A percentile compares a stretch with the other conserved stretches of the same genome.
phyloP scores from a whole-genome alignment of 2,797 vertebrate genomes.

The Lagodon rhomboides region DNA sequence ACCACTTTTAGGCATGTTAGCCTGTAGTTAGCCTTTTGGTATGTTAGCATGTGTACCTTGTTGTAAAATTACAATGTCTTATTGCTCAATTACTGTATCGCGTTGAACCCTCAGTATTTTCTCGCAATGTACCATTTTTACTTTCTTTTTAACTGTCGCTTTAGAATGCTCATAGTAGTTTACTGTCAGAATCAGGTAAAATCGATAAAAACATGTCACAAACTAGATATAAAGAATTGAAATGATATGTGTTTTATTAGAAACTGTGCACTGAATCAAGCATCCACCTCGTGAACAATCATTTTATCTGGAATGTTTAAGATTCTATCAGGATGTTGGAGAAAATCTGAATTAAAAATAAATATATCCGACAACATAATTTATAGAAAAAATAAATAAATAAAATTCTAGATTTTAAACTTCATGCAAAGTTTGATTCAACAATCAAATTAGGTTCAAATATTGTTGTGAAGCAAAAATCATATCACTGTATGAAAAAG shows the following conservation, averaged over 20 bases:
- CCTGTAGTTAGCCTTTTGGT: too few species aligned
- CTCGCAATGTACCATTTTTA: too few species aligned
- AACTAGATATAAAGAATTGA: constrained; percentile 52
- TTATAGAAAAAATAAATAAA: constrained; percentile 10
- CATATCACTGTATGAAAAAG: constrained; percentile 32
- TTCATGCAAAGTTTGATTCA: constrained; percentile 70
- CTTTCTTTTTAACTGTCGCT: too few species aligned
- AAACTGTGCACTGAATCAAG: constrained; percentile 74
- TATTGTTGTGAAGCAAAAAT: constrained; percentile 51
- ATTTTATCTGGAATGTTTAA: constrained; percentile 75
- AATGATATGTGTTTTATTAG: constrained; percentile 76
- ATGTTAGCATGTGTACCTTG: too few species aligned
- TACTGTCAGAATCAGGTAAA: too few species aligned
- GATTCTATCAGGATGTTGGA: constrained; percentile 52
- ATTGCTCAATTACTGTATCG: too few species aligned
- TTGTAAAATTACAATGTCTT: too few species aligned
- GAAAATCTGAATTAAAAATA: constrained; percentile 45
- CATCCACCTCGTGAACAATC: constrained; percentile 74
- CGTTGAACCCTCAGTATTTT: too few species aligned
- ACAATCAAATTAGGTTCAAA: constrained; percentile 44
- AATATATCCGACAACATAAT: constrained; percentile 27
- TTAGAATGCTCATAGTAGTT: too few species aligned
- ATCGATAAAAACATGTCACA: constrained; percentile 35
- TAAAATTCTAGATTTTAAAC: constrained; percentile 25
- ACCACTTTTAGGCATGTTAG: too few species aligned